Percentiles rank a stretch among this genome's conserved stretches.
phyloP scores from a whole-genome alignment of 2,113 vertebrate species.

The Rhabdornis inornatus region DNA sequence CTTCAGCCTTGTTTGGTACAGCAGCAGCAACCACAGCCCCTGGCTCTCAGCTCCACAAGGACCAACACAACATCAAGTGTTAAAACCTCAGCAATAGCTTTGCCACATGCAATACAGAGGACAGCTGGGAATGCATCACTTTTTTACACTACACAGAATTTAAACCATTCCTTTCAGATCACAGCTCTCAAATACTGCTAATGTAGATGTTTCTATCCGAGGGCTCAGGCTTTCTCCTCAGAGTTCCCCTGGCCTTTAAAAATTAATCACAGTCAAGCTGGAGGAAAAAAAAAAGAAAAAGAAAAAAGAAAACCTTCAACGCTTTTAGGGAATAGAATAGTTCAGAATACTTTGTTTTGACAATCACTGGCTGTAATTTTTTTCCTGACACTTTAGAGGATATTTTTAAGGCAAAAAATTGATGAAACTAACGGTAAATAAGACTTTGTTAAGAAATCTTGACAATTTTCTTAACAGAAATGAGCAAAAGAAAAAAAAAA shows the following conservation, averaged over 20 bases:
- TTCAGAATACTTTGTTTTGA: neutral
- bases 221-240: neutral
- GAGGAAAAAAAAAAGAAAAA: fast-evolving
- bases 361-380: neutral
- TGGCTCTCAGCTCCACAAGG: neutral
- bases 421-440: neutral
- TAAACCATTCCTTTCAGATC: neutral
- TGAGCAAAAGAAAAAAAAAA: neutral
- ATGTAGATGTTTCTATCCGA: neutral
- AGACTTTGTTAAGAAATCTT: neutral
- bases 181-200: neutral
- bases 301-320: neutral
- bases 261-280: constrained; percentile 12
- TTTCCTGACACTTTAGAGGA: neutral
- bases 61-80: neutral
- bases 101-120: neutral
- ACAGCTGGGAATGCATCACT: neutral
- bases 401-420: neutral
- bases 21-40: neutral
- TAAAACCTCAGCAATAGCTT: neutral
- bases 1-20: neutral
- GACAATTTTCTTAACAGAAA: neutral
- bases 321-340: neutral
- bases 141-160: neutral
- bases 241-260: neutral